Percentiles rank a stretch among this genome's conserved stretches.
These are phyloP conservation scores for Margarornis squamiger DNA, from an alignment of 2,797 vertebrate genomes.

Conservation along the genomic window DNA sequence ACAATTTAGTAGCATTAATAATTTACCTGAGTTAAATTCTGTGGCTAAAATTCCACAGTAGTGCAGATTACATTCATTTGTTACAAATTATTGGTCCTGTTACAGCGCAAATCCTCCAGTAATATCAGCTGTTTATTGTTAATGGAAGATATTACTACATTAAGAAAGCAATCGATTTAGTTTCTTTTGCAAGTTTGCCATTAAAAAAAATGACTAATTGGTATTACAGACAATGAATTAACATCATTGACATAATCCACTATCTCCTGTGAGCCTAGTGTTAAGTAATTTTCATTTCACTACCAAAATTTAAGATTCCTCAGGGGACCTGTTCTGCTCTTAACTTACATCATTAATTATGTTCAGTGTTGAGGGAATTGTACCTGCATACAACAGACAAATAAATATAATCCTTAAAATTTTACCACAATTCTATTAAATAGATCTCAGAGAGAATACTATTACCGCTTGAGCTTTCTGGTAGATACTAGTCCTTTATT, in stretches of 20 bases:
- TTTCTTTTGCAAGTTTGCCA: neutral
- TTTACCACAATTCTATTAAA: neutral
- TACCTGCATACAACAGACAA: neutral
- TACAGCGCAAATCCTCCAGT: slow-evolving; percentile 12
- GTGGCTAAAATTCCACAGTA: neutral
- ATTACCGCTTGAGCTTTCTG: neutral
- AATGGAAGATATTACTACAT: slow-evolving; percentile 30
- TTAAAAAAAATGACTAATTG: slow-evolving; percentile 8
- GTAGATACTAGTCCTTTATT: neutral
- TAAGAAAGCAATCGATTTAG: slow-evolving; percentile 11
- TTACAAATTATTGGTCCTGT: slow-evolving; percentile 4
- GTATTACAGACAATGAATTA: neutral
- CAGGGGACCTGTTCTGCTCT: neutral
- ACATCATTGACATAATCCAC: neutral
- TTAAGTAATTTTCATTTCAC: slow-evolving; percentile 30
- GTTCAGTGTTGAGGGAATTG: neutral
- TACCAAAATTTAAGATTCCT: neutral
- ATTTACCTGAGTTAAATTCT: slow-evolving; percentile 28
- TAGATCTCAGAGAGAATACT: neutral
- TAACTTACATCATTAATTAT: neutral
- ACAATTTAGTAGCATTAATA: slow-evolving; percentile 19
- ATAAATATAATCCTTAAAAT: neutral
- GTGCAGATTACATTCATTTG: slow-evolving; percentile 20
- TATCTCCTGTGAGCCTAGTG: neutral
- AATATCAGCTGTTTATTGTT: slow-evolving; percentile 34